Evolutionary conservation across 2,797 vertebrate species (phyloP), one percentile per base, ranked within the genome.

Genomic region (Myotis findleyi): DNA sequence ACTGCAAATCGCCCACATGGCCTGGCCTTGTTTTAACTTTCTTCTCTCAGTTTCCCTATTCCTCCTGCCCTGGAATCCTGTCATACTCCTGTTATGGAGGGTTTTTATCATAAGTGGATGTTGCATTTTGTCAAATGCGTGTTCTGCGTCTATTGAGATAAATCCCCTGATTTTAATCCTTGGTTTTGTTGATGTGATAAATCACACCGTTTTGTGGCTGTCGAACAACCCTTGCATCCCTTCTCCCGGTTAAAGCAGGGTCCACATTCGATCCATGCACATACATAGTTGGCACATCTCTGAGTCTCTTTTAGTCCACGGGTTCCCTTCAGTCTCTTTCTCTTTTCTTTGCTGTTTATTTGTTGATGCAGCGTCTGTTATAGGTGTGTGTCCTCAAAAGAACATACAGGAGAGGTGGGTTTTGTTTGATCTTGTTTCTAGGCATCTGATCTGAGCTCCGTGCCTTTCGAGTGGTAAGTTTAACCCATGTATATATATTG

Each of bases 401-500:
- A 41, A 20, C 16, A 25, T 6, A 30, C 33, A 55, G 23, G 7
- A 81, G 27, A 66, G 27, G 3, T 73, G 20, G 77, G 38, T 76
- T 89, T 89, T 44, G 57, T 71, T 80, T 17, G 33, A 64, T 41
- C 16, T 36, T 49, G 33, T 86, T 87, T 62, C n/a, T 47, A 5
- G 14, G 10, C 6, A n/a, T 77, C 49, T 17, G 83, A 2, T 16
- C 33, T 16, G 55, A 85, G 4, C 49, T 89, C 88, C 27, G 16
- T 82, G 73, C 75, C 90, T 72, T 95, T 86, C 44, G 3, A 44
- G 49, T 33, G 33, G 25, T 27, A 14, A 80, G 23, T 76, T 87
- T 94, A 91, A 49, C 27, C 59, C 77, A 30, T 75, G 80, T 88
- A 91, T 41, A 18, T 84, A 69, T 90, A 87, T 84, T 90, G 87